Base-by-base conservation (phyloP, 1,140 invertebrate species). In the Brachionus rotundiformis region DNA sequence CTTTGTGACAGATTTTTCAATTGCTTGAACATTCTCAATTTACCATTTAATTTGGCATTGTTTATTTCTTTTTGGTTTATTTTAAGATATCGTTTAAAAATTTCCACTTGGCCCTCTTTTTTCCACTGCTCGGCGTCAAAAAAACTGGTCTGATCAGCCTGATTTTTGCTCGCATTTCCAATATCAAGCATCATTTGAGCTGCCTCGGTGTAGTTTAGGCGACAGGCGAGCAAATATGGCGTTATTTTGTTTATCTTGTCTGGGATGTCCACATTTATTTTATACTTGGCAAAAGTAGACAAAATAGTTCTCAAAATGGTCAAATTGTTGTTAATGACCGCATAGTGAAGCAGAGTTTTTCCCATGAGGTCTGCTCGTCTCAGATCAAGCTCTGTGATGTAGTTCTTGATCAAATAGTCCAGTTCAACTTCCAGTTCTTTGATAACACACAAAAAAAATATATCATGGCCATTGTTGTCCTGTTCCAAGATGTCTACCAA, bases 191-290 rank as follows among this genome's bases (percentile, higher is more conserved):
- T 3, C 19, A 79, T 23, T 33, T 79, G 44, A 59, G 76, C 76
- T 63, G 76, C 19, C 25, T 79, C 16, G n/a, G 33, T 5, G 59
- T 79, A 41, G 16, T 79, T 79, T 19, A 79, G 13, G 23, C 76
- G 76, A n/a, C 76, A 79, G 4, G 76, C 76, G n/a, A 79, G 36
- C 47, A 79, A 79, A 63, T 79, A 79, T 2, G 76, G 76, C 10
- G 76, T 79, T 54, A 79, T 54, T 54, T 41, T 63, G 33, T 59
- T 63, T 23, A 79, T 41, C 36, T 63, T 79, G 36, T 79, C 76
- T 3, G 76, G 76, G 13, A 79, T 79, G 47, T 79, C 76, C 16
- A 63, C 36, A 27, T 63, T 59, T 54, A 79, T 63, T 63, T 79
- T 79, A 23, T 59, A 79, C 25, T 41, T 79, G 47, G 76, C 31